These are phyloP conservation scores for Drosophila recens DNA, from an alignment of 2,888 invertebrate species.

Conservation along the genomic window DNA sequence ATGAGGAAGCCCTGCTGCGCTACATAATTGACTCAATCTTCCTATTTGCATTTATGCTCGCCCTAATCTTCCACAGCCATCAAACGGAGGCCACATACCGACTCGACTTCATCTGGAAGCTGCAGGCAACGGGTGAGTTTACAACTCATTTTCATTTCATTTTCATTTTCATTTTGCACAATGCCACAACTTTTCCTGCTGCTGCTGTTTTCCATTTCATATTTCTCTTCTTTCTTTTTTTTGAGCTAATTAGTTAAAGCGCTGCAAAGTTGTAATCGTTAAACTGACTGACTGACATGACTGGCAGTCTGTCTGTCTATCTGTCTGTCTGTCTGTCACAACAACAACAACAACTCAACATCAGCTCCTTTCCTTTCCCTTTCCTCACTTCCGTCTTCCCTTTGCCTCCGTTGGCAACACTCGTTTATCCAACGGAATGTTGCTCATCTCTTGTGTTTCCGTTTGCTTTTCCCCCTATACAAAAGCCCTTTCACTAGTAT, in stretches of 20 bases:
- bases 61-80: slow-evolving; percentile 95
- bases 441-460: slow-evolving; percentile 56
- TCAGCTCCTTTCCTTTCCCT: slow-evolving; percentile 4
- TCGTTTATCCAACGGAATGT: slow-evolving; percentile 32
- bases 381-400: not conserved
- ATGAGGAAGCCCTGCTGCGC: slow-evolving; percentile 83
- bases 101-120: slow-evolving; percentile 98
- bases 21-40: slow-evolving; percentile 88
- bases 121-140: slow-evolving; percentile 93
- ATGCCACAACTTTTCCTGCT: slow-evolving; percentile 23
- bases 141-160: not conserved
- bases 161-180: not conserved
- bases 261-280: slow-evolving; percentile 19
- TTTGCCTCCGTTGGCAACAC: not conserved
- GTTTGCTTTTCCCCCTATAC: slow-evolving; percentile 36
- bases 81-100: slow-evolving; percentile 98
- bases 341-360: slow-evolving; percentile 13
- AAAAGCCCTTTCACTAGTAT: slow-evolving; percentile 70
- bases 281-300: slow-evolving; percentile 3
- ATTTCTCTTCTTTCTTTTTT: not conserved
- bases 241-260: slow-evolving; percentile 45
- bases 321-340: slow-evolving; percentile 7
- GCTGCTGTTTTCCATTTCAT: not conserved
- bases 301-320: slow-evolving; percentile 10
- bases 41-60: slow-evolving; percentile 91